These are phyloP conservation scores for Achlya flavicornis DNA, from an alignment of 2,888 invertebrate species.

Conservation along the genomic window DNA sequence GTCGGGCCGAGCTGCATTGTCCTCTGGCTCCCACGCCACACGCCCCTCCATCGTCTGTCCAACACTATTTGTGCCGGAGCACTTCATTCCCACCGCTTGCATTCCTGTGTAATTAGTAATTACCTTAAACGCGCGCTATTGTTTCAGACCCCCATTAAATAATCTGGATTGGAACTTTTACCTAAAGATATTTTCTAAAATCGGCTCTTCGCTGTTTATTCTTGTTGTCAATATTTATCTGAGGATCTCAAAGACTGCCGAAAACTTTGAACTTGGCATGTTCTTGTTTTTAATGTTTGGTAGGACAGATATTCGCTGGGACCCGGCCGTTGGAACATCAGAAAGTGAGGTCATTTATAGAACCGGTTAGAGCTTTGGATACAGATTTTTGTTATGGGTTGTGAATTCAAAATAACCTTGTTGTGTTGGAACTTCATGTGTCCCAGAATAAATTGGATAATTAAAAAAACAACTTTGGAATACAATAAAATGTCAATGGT, in stretches of 20 bases:
- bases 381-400: conserved; percentile 36
- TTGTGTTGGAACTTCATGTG: conserved; percentile 19
- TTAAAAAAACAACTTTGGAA: too few relatives aligned
- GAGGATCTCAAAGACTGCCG: background rate
- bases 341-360: conserved; percentile 68
- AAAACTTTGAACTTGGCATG: background rate
- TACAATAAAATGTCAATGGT: too few relatives aligned
- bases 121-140: conserved; percentile 8
- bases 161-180: background rate
- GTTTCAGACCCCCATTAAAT: background rate
- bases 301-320: conserved; percentile 12
- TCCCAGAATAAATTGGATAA: too few relatives aligned
- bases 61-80: conserved; percentile 31
- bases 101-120: conserved; percentile 28
- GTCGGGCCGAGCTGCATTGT: conserved; percentile 52
- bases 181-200: background rate
- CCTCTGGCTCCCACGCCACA: conserved; percentile 60
- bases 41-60: conserved; percentile 36
- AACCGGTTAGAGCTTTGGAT: conserved; percentile 59
- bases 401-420: conserved; percentile 34
- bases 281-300: background rate
- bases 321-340: conserved; percentile 51
- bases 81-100: conserved; percentile 41
- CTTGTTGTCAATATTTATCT: background rate
- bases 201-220: background rate